These are phyloP conservation scores for Trachurus trachurus DNA, from an alignment of 2,797 vertebrate genomes.

Conservation along the genomic window DNA sequence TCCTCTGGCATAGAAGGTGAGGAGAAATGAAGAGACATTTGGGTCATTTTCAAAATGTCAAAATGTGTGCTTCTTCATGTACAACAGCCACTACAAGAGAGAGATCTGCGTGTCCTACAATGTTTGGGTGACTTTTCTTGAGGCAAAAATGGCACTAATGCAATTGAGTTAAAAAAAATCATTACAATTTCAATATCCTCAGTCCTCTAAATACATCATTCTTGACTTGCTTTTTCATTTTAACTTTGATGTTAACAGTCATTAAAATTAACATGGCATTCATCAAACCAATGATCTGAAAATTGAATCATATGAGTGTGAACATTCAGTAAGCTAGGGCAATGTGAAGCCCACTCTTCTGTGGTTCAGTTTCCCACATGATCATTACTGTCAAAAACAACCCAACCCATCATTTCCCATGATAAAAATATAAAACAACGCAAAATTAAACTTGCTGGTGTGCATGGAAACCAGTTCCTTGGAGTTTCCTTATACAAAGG, in stretches of 20 bases:
- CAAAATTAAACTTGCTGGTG: background rate
- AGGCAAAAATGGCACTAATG: background rate
- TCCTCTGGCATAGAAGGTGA: slow-evolving; percentile 6
- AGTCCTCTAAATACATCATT: background rate
- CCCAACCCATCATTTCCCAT: background rate
- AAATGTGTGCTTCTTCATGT: background rate
- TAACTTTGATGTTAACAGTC: too few relatives aligned
- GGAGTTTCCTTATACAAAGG: slow-evolving; percentile 13
- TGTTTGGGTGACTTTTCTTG: background rate
- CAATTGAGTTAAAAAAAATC: background rate
- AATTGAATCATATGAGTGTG: background rate
- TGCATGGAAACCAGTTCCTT: slow-evolving; percentile 5
- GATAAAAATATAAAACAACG: background rate
- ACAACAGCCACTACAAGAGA: background rate
- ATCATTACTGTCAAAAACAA: slow-evolving; percentile 28
- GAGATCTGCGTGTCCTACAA: background rate
- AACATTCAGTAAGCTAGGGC: background rate
- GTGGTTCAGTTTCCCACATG: background rate
- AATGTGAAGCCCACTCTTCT: background rate
- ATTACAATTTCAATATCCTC: background rate
- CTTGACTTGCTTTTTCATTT: background rate
- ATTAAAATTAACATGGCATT: background rate
- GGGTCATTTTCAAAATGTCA: background rate
- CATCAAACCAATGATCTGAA: background rate
- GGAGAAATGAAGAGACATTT: background rate